These are phyloP conservation scores for Meloe dianella DNA, from an alignment of 2,888 invertebrate genomes.

Conservation along the genomic window DNA sequence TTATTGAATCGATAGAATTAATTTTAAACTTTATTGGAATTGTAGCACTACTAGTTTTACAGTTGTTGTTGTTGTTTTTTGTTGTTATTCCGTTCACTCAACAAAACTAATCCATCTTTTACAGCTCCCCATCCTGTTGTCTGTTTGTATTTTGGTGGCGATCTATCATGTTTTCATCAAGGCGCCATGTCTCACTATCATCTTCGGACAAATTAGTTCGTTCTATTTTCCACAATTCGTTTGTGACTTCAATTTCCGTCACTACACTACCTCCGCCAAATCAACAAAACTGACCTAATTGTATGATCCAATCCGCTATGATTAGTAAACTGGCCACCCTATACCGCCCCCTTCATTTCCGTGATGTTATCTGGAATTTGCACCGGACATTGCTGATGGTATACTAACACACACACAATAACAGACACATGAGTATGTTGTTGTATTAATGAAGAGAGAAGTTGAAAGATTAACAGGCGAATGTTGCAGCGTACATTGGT, in stretches of 20 bases:
- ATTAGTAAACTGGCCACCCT: slow-evolving; percentile 34
- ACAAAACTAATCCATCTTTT: slow-evolving; percentile 6
- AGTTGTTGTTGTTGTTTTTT: background rate
- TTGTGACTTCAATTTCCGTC: slow-evolving; percentile 16
- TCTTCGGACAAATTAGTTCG: background rate
- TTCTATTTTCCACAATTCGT: background rate
- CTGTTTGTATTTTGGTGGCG: slow-evolving; percentile 3
- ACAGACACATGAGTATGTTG: slow-evolving; percentile 19
- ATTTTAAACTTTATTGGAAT: background rate
- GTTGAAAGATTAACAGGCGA: slow-evolving; percentile 17
- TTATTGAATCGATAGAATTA: no score
- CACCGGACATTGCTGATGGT: slow-evolving; percentile 38
- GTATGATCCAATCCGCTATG: slow-evolving; percentile 40
- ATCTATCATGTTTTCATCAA: slow-evolving; percentile 8
- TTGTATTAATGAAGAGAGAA: slow-evolving; percentile 27
- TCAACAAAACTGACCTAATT: slow-evolving; percentile 36
- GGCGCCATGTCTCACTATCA: slow-evolving; percentile 3
- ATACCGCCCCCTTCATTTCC: slow-evolving; percentile 40
- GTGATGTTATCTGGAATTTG: slow-evolving; percentile 37
- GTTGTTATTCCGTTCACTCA: slow-evolving; percentile 1
- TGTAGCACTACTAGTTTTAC: background rate
- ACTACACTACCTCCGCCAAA: slow-evolving; percentile 4
- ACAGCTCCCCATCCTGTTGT: background rate
- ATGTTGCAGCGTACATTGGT: slow-evolving; percentile 14
- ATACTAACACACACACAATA: background rate